phyloP scores from a whole-genome alignment of 2,797 vertebrate genomes.

The Acipenser transmontanus region DNA sequence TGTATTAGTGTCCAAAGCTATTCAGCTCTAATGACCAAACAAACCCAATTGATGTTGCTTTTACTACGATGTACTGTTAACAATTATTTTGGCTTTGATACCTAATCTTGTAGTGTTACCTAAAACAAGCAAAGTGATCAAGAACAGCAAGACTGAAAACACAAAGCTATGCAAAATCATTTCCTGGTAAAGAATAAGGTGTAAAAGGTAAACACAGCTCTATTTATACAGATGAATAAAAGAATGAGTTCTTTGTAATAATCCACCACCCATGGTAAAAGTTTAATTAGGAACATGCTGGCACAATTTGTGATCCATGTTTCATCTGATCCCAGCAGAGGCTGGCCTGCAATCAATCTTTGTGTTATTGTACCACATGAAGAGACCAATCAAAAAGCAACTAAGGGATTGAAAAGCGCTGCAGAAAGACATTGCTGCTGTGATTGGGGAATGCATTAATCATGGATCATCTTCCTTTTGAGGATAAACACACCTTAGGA shows the following conservation, averaged over 20 bases:
- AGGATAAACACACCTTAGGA: conserved; percentile 32
- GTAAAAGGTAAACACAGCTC: conserved; percentile 1
- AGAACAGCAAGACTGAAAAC: too few relatives aligned
- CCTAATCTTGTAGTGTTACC: conserved; percentile 26
- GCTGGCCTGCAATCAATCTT: conserved; percentile 47
- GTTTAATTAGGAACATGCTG: conserved; percentile 55
- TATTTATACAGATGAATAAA: neutral
- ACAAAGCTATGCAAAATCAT: too few relatives aligned
- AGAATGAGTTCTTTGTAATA: conserved; percentile 28
- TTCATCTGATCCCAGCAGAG: conserved; percentile 51
- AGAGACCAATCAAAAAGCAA: conserved; percentile 51
- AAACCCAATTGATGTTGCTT: conserved; percentile 15
- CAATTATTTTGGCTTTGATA: conserved; percentile 29
- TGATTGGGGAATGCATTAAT: conserved; percentile 38
- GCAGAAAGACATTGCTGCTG: conserved; percentile 33
- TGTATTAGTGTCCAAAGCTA: neutral
- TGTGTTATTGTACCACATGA: conserved; percentile 37
- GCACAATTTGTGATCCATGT: conserved; percentile 40
- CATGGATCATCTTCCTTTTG: conserved; percentile 41
- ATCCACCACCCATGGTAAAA: conserved; percentile 47
- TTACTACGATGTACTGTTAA: conserved; percentile 27
- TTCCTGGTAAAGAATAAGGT: neutral
- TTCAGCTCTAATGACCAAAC: neutral
- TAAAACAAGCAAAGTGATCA: neutral
- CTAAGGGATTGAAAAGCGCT: conserved; percentile 29